Percentiles rank a stretch among this genome's conserved stretches.
These are phyloP conservation scores for Oikopleura vanhoeffeni DNA, from an alignment of 23 tunicate species.

Conservation along the genomic window DNA sequence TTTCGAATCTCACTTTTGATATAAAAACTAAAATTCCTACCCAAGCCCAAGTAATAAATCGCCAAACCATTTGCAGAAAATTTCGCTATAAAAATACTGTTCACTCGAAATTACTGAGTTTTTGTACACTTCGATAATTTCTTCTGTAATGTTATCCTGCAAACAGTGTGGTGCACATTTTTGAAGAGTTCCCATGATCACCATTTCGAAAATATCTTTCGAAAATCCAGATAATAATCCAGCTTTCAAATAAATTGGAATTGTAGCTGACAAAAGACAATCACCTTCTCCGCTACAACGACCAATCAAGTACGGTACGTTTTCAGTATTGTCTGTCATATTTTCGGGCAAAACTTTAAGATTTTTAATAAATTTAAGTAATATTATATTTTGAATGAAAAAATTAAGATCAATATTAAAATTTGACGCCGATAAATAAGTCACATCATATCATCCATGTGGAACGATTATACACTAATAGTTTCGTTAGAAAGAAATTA, in stretches of 20 bases:
- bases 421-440: too few species aligned
- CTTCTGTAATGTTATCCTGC: neutral
- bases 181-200: neutral
- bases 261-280: neutral
- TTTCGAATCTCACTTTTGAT: too few species aligned
- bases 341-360: neutral
- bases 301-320: neutral
- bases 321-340: neutral
- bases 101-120: neutral
- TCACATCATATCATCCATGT: too few species aligned
- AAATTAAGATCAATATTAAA: too few species aligned
- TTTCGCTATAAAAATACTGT: neutral
- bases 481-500: too few species aligned
- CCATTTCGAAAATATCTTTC: neutral
- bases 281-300: neutral
- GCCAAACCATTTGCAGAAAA: neutral
- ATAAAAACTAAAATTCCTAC: too few species aligned
- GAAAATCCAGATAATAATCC: neutral
- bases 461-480: too few species aligned
- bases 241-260: neutral
- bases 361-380: too few species aligned
- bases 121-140: neutral
- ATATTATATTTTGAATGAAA: too few species aligned
- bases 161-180: neutral
- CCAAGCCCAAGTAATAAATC: neutral